Evolutionary conservation across 2,797 vertebrate species (phyloP).

Genomic region (Eurystomus glaucurus): DNA sequence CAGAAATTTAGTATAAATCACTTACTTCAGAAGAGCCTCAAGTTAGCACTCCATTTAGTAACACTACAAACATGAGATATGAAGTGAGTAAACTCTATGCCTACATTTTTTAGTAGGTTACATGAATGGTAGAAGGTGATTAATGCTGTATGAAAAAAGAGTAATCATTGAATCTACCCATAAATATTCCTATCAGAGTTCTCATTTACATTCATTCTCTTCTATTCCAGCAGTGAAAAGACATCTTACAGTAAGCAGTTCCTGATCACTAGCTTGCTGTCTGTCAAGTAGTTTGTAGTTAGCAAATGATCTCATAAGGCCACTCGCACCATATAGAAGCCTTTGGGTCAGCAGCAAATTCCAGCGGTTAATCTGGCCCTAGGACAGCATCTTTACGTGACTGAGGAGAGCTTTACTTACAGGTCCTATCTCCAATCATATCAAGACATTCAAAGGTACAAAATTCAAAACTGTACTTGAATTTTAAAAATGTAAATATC

Average conservation of each 20-base stretch:
- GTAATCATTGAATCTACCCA: neutral
- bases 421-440: rapidly evolving
- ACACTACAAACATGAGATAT: neutral
- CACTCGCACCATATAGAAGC: neutral
- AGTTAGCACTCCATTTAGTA: neutral
- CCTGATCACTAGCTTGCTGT: neutral
- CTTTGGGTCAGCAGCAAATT: neutral
- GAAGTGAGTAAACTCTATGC: neutral
- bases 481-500: neutral
- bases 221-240: neutral
- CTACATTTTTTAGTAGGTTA: neutral
- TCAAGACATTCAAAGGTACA: neutral
- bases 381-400: neutral
- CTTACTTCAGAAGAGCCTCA: neutral
- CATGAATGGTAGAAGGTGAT: neutral
- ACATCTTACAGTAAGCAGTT: neutral
- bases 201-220: neutral
- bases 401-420: neutral
- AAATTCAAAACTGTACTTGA: neutral
- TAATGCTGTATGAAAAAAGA: neutral
- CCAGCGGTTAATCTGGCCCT: neutral
- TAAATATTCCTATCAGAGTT: neutral
- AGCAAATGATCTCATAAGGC: neutral
- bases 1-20: neutral
- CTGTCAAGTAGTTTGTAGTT: neutral